phyloP scores from a whole-genome alignment of 1,140 invertebrate species.

The Leptinotarsa texana region DNA sequence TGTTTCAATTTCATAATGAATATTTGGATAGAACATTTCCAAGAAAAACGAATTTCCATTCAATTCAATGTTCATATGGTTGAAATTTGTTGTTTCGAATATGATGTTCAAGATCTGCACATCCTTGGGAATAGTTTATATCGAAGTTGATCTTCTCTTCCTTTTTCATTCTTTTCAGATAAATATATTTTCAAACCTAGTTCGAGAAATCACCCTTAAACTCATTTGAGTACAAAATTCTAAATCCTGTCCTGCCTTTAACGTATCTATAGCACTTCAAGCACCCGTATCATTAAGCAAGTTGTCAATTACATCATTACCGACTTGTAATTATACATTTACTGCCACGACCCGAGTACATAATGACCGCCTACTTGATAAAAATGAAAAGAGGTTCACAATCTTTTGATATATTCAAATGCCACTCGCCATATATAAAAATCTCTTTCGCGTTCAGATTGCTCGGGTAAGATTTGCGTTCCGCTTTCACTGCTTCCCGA shows the following conservation, averaged over 20 bases:
- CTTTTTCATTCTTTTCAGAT: no score
- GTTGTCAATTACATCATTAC: conserved; percentile 28
- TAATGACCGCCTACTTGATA: conserved; percentile 26
- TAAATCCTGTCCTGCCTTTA: not conserved
- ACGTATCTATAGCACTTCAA: conserved; percentile 16
- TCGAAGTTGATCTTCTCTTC: no score
- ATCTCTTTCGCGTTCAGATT: not conserved
- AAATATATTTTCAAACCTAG: no score
- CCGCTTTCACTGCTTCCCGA: not conserved
- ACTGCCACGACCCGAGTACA: conserved; percentile 14
- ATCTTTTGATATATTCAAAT: conserved; percentile 27
- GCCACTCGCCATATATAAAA: not conserved
- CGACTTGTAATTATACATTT: conserved; percentile 26
- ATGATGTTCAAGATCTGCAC: no score
- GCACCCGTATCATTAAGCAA: conserved; percentile 27
- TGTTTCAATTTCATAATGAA: no score
- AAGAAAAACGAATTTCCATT: no score
- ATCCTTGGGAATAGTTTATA: no score
- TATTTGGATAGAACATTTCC: no score
- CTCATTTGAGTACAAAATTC: no score
- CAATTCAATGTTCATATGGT: no score
- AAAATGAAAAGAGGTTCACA: conserved; percentile 18
- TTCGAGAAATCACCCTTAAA: no score
- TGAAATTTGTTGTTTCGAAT: no score
- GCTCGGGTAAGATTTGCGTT: not conserved